A percentile compares a stretch with the other conserved stretches of the same genome.
phyloP scores from a whole-genome alignment of 92 coral and sea anemone species.

The Epizoanthus scotinus region DNA sequence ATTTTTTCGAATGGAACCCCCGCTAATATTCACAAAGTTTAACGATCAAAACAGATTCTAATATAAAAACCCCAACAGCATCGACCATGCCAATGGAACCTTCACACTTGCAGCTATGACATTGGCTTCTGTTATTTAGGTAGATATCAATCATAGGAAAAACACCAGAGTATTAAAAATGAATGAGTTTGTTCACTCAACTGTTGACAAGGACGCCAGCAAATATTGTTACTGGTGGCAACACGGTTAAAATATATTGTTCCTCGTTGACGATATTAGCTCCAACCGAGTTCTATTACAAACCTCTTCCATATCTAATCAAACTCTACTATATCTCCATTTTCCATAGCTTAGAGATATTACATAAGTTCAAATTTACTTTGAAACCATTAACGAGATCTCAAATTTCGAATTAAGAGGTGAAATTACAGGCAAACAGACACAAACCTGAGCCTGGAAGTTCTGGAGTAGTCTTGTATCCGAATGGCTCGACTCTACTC shows the following conservation, averaged over 20 bases:
- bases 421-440: not conserved
- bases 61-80: not conserved
- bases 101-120: too few relatives aligned
- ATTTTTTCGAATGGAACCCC: not conserved
- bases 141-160: not conserved
- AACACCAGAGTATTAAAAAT: not conserved
- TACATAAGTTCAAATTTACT: constrained; percentile 1
- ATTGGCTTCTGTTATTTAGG: too few relatives aligned
- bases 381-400: constrained; percentile 11
- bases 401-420: not conserved
- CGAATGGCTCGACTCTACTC: constrained; percentile 81
- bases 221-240: not conserved
- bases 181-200: not conserved
- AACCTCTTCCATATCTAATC: not conserved
- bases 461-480: constrained; percentile 55
- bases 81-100: not conserved
- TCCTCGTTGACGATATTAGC: too few relatives aligned
- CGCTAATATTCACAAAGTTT: not conserved
- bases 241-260: not conserved
- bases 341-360: not conserved
- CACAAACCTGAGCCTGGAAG: constrained; percentile 65
- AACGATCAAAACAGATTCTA: not conserved
- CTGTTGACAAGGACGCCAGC: constrained; percentile 38
- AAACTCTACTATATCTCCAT: not conserved
- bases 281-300: not conserved